Evolutionary conservation across 2,888 invertebrate genomes (phyloP).

Genomic region (Ophonus ardosiacus): DNA sequence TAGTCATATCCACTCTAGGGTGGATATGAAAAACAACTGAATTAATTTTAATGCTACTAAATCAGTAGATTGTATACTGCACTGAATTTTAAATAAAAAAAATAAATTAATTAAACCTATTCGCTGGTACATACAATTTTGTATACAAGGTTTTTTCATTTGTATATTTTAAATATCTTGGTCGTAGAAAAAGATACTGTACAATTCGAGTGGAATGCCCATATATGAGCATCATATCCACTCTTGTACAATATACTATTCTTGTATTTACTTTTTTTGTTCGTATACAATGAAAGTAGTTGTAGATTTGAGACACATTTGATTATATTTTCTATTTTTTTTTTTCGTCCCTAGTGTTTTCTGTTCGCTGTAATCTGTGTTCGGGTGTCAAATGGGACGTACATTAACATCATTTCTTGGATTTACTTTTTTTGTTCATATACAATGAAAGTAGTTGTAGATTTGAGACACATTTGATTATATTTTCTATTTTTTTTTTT

Average conservation of each 20-base stretch:
- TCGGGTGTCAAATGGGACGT: slow-evolving; percentile 54
- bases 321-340: neutral
- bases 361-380: slow-evolving; percentile 34
- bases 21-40: too few relatives aligned
- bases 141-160: too few relatives aligned
- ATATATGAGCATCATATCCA: too few relatives aligned
- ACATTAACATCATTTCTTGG: slow-evolving; percentile 23
- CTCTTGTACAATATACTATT: neutral
- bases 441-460: neutral
- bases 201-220: too few relatives aligned
- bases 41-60: too few relatives aligned
- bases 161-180: too few relatives aligned
- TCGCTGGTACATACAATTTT: too few relatives aligned
- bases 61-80: too few relatives aligned
- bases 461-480: neutral
- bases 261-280: slow-evolving; percentile 15
- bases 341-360: slow-evolving; percentile 32
- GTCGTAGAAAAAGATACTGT: too few relatives aligned
- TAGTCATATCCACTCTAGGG: too few relatives aligned
- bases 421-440: slow-evolving; percentile 16
- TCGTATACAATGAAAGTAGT: neutral
- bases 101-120: too few relatives aligned
- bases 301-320: neutral
- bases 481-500: neutral
- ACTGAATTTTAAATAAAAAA: too few relatives aligned